Evolutionary conservation across 2,797 vertebrate genomes (phyloP).

Genomic region (Pteronotus mesoamericanus): DNA sequence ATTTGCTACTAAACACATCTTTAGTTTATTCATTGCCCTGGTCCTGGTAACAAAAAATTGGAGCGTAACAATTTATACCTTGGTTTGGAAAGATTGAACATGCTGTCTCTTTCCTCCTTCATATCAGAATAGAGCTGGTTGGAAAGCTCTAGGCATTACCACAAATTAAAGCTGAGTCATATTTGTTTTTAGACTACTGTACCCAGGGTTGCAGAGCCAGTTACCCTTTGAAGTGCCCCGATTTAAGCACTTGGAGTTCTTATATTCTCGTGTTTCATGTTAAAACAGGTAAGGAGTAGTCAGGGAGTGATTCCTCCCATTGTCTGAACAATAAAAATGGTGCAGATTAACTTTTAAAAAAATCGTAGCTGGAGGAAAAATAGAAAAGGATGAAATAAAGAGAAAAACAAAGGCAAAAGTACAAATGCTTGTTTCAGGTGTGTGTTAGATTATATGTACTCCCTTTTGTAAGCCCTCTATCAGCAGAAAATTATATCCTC

Average conservation of each 20-base stretch:
- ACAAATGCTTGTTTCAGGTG: background rate
- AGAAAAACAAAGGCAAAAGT: background rate
- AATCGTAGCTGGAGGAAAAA: background rate
- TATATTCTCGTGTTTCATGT: background rate
- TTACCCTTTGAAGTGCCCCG: background rate
- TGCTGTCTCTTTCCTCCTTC: background rate
- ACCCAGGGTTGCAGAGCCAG: background rate
- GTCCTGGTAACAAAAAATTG: background rate
- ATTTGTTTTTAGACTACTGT: background rate
- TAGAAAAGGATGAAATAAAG: background rate
- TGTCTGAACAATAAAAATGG: background rate
- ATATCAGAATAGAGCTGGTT: background rate
- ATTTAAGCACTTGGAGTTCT: conserved; percentile 9
- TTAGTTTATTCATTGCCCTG: background rate
- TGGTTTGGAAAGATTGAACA: background rate
- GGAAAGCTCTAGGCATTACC: background rate
- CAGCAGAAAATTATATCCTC: background rate
- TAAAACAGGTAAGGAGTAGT: conserved; percentile 49
- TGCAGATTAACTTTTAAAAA: background rate
- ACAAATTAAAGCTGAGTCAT: background rate
- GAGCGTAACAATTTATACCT: background rate
- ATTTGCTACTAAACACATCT: background rate
- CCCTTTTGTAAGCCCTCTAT: background rate
- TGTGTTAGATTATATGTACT: background rate
- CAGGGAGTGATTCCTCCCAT: background rate